phyloP scores from a whole-genome alignment of 2,888 invertebrate species.

The Odontomyia ornata region DNA sequence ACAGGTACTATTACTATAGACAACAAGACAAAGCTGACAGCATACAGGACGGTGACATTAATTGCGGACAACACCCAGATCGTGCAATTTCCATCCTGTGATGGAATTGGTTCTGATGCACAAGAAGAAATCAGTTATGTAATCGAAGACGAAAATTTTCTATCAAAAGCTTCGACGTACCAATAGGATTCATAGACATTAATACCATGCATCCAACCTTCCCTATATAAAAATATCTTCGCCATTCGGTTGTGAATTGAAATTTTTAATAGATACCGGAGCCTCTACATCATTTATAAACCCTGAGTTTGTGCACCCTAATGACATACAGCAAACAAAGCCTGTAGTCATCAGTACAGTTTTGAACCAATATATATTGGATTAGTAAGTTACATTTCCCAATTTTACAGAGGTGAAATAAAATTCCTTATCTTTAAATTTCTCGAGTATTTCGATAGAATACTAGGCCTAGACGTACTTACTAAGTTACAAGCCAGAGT shows the following conservation, averaged over 20 bases:
- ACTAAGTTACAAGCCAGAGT: background rate
- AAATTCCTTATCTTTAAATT: slow-evolving; percentile 38
- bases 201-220: slow-evolving; percentile 37
- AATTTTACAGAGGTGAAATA: slow-evolving; percentile 29
- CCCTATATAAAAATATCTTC: slow-evolving; percentile 43
- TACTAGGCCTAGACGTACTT: slow-evolving; percentile 23
- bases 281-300: slow-evolving; percentile 35
- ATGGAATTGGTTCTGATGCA: background rate
- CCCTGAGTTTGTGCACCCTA: slow-evolving; percentile 13
- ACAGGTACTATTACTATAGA: background rate
- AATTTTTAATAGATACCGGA: slow-evolving; percentile 43
- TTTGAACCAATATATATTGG: slow-evolving; percentile 23
- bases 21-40: background rate
- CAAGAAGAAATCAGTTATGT: background rate
- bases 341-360: slow-evolving; percentile 30
- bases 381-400: slow-evolving; percentile 39
- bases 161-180: slow-evolving; percentile 11
- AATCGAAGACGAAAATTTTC: slow-evolving; percentile 43
- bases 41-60: background rate
- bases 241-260: slow-evolving; percentile 17
- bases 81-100: no score
- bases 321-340: background rate
- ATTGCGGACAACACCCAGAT: background rate
- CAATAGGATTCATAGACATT: slow-evolving; percentile 43
- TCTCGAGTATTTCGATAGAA: slow-evolving; percentile 38